Evolutionary conservation across 1,140 invertebrate species (phyloP), one percentile per base, ranked within the genome.

Genomic region (Lasaia peninsularis): DNA sequence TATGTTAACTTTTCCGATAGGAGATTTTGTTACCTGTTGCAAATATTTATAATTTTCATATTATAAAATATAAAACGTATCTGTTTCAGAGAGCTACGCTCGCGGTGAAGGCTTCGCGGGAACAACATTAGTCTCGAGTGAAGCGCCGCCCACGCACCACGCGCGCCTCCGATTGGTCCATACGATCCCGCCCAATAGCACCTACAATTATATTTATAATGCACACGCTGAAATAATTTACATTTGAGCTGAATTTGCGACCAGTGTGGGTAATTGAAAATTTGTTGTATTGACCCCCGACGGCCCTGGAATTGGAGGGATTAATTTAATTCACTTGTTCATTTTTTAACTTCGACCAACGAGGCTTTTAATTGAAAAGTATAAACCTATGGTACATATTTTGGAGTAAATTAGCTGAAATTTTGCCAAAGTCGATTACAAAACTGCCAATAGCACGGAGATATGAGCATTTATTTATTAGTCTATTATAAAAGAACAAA

Each of bases 131-230:
- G 67, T 88, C 82, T 86, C 72, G 11, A 50, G 9, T 11, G 20
- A 52, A 61, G 83, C 76, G 72, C 77, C 85, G 81, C 85, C 85
- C 78, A 73, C 60, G 40, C 31, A 16, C 48, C 58, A 20, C 51
- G 33, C 60, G 11, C 50, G 31, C 18, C 67, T 71, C 62, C 76
- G 54, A 86, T 86, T 88, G 83, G 85, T 62, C 64, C 60, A 35
- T 49, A 60, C 51, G 28, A 57, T 49, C 63, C 81, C 85, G 80
- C 85, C 85, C 71, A 78, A 70, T 56, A 74, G 72, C 75, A 81
- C 80, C 80, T 88, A 86, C 80, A 88, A 84, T 86, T 80, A 86
- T 88, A 88, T 88, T 88, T 86, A 88, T 86, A 85, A 85, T 86
- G 81, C 78, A 84, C 78, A 80, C 76, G 74, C 65, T 77, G 71